Conservation (phyloP, 2,888 invertebrate species). For the Ischnura elegans region DNA sequence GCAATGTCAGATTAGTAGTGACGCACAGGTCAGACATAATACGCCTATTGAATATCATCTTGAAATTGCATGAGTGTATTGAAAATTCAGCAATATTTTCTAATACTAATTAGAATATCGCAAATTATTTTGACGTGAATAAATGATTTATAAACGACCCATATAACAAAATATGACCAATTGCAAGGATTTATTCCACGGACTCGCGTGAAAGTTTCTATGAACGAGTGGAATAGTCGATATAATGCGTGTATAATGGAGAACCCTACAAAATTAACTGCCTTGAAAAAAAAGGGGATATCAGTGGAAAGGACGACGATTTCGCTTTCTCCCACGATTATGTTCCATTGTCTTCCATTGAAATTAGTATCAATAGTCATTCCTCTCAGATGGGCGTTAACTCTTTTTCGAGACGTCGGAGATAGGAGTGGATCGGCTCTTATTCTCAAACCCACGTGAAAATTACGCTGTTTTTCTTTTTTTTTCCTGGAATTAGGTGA, state of each 20-base stretch:
- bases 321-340: constrained; percentile 12
- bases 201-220: background rate
- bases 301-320: background rate
- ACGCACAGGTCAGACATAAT: too few species aligned
- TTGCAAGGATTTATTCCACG: background rate
- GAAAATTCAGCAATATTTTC: too few species aligned
- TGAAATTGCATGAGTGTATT: too few species aligned
- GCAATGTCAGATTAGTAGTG: too few species aligned
- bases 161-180: too few species aligned
- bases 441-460: background rate
- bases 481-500: background rate
- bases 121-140: too few species aligned
- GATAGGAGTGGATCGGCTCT: background rate
- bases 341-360: constrained; percentile 28
- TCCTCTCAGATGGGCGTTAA: background rate
- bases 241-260: background rate
- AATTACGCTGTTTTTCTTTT: background rate
- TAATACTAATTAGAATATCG: too few species aligned
- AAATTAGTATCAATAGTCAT: constrained; percentile 21
- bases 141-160: too few species aligned
- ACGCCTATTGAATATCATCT: too few species aligned
- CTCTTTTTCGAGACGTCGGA: background rate
- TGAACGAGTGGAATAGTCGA: background rate
- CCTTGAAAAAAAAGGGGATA: background rate
- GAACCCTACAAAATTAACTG: background rate